phyloP scores from a whole-genome alignment of 2,113 vertebrate genomes.

The Thinocorus orbignyianus region DNA sequence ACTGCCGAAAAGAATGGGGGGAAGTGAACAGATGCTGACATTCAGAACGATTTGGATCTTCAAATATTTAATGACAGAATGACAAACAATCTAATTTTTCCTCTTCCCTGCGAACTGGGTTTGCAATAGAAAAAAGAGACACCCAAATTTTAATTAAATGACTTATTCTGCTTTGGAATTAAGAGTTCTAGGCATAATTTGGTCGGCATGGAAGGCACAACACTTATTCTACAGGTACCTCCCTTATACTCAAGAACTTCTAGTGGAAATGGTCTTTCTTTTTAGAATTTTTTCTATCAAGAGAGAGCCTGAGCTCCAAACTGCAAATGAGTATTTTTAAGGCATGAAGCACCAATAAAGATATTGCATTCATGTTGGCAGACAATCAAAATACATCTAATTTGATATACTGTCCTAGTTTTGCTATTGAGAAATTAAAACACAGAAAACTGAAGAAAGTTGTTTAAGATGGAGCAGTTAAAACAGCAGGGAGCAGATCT shows the following conservation, averaged over 20 bases:
- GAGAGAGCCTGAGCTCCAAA: background rate
- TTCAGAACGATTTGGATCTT: background rate
- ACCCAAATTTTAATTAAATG: background rate
- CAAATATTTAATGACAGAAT: background rate
- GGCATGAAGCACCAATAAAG: background rate
- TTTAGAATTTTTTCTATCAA: background rate
- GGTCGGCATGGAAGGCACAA: background rate
- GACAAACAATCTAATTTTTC: background rate
- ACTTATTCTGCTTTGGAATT: background rate
- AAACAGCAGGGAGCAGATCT: background rate
- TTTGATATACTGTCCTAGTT: background rate
- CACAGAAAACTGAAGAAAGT: background rate
- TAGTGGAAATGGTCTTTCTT: background rate
- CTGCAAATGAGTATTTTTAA: background rate
- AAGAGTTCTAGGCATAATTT: background rate
- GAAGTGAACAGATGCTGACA: constrained; percentile 21
- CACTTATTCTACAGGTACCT: background rate
- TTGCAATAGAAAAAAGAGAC: background rate
- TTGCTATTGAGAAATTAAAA: background rate
- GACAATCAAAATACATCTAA: background rate
- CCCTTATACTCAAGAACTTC: background rate
- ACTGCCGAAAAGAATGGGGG: background rate
- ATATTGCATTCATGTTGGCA: background rate
- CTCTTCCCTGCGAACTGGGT: background rate
- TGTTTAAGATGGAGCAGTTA: background rate